Conservation (phyloP, 64 coral and sea anemone genomes). For the Dendrophyllia cribrosa region DNA sequence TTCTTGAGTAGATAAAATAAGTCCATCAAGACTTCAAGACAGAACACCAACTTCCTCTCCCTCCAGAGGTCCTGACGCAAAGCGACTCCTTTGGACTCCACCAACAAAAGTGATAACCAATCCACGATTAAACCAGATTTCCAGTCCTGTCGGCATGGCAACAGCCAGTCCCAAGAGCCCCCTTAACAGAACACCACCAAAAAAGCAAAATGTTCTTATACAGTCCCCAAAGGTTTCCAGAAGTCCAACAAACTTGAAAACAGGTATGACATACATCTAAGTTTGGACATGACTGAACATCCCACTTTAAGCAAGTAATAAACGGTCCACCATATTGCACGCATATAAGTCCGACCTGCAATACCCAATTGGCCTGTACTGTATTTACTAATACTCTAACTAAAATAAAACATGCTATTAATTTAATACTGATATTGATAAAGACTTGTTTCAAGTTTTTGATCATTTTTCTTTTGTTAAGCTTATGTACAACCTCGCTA, state of each 20-base stretch:
- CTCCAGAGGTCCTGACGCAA: neutral
- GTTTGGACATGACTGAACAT: too few species aligned
- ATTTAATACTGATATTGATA: too few species aligned
- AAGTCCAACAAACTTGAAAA: conserved; percentile 5
- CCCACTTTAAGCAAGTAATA: too few species aligned
- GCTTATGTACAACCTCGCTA: too few species aligned
- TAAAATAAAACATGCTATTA: too few species aligned
- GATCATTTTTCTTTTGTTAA: too few species aligned
- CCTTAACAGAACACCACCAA: conserved; percentile 1
- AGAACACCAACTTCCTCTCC: conserved; percentile 46
- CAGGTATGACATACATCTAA: neutral
- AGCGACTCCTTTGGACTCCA: neutral
- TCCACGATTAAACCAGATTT: conserved; percentile 55
- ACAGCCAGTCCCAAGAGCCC: conserved; percentile 1
- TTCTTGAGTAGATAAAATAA: neutral
- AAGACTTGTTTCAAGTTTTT: too few species aligned
- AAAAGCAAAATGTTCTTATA: neutral
- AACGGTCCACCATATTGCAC: too few species aligned
- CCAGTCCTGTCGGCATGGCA: conserved; percentile 46
- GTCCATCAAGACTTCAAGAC: neutral
- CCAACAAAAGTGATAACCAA: conserved; percentile 53
- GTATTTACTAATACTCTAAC: too few species aligned
- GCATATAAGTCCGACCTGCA: too few species aligned
- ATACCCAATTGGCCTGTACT: too few species aligned
- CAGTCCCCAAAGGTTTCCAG: neutral